phyloP scores from a whole-genome alignment of 2,797 vertebrate genomes.

The Pangasius sanitwongsei region DNA sequence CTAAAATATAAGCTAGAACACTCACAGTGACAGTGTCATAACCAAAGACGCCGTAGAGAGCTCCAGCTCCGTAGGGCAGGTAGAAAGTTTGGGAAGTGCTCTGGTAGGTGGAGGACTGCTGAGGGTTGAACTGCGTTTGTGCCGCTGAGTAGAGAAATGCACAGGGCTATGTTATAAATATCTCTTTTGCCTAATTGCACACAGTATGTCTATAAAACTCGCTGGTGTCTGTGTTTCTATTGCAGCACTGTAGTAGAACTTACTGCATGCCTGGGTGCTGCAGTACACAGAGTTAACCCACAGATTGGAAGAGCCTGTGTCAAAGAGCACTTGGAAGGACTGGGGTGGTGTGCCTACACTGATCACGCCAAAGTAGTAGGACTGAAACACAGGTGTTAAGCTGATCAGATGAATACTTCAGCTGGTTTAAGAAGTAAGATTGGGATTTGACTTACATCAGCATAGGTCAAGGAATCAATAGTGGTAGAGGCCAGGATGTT shows the following conservation, averaged over 20 bases:
- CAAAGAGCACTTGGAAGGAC: conserved; percentile 70
- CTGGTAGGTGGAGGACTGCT: conserved; percentile 70
- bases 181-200: neutral
- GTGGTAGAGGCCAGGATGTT: conserved; percentile 51
- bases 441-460: conserved; percentile 70
- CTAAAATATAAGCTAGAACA: conserved; percentile 11
- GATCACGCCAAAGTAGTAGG: conserved; percentile 69
- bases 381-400: conserved; percentile 54
- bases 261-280: conserved; percentile 74
- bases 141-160: conserved; percentile 61
- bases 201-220: neutral
- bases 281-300: conserved; percentile 75
- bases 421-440: neutral
- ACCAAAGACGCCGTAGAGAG: conserved; percentile 69
- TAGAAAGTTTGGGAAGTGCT: conserved; percentile 51
- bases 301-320: conserved; percentile 70
- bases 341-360: conserved; percentile 67
- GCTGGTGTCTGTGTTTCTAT: neutral
- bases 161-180: neutral
- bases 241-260: conserved; percentile 52
- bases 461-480: conserved; percentile 73
- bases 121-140: conserved; percentile 71
- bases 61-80: conserved; percentile 73
- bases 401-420: neutral
- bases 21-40: conserved; percentile 78